phyloP scores from a whole-genome alignment of 2,888 invertebrate genomes.

The Theretra japonica region DNA sequence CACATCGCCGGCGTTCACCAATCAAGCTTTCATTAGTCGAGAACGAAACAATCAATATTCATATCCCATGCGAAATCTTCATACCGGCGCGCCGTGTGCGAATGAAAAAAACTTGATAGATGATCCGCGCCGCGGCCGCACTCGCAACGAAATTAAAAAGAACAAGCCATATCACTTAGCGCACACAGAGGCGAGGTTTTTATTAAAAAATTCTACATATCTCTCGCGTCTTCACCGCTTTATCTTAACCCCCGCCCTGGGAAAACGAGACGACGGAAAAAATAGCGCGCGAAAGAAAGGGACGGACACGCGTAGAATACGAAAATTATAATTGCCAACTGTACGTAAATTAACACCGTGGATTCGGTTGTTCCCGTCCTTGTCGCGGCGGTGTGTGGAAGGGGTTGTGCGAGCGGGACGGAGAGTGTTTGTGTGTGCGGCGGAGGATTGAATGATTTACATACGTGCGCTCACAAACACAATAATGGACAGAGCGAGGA shows the following conservation, averaged over 20 bases:
- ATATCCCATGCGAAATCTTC: constrained; percentile 83
- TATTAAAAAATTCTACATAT: constrained; percentile 84
- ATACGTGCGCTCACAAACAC: constrained; percentile 80
- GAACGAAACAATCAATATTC: constrained; percentile 81
- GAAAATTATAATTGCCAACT: constrained; percentile 85
- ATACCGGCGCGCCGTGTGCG: constrained; percentile 57
- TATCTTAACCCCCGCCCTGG: constrained; percentile 70
- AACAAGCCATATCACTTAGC: constrained; percentile 85
- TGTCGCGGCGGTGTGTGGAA: constrained; percentile 33
- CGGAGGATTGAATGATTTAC: constrained; percentile 69
- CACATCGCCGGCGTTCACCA: constrained; percentile 77
- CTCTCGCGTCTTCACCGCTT: constrained; percentile 78
- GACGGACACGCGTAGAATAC: constrained; percentile 67
- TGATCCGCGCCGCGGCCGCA: constrained; percentile 71
- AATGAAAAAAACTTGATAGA: constrained; percentile 71
- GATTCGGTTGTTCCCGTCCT: constrained; percentile 68
- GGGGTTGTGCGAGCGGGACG: constrained; percentile 42
- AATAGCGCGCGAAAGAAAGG: constrained; percentile 71
- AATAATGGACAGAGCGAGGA: constrained; percentile 76
- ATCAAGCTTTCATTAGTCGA: constrained; percentile 80
- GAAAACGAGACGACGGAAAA: constrained; percentile 70
- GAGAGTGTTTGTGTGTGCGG: constrained; percentile 64
- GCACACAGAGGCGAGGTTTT: constrained; percentile 82
- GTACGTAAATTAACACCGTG: constrained; percentile 83
- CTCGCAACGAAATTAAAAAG: constrained; percentile 84